A percentile compares a stretch with the other conserved stretches of the same genome.
Evolutionary conservation across 2,888 invertebrate species (phyloP).

Genomic region (Pandemis cinnamomeana): DNA sequence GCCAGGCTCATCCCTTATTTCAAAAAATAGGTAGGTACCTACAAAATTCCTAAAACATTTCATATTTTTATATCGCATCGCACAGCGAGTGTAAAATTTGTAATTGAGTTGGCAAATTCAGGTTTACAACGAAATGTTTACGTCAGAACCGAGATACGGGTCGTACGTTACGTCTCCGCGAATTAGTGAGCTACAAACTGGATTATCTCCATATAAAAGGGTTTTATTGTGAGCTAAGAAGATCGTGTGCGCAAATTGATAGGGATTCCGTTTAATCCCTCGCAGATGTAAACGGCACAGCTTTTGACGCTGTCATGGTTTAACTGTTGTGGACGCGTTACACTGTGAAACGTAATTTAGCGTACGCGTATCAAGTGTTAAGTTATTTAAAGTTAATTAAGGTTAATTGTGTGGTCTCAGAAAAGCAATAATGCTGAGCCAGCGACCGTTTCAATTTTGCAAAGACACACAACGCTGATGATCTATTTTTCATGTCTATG

Average conservation of each 20-base stretch:
- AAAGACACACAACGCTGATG: too few relatives aligned
- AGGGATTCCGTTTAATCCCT: conserved; percentile 38
- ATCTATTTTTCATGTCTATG: too few relatives aligned
- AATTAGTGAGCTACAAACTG: conserved; percentile 63
- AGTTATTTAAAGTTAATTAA: conserved; percentile 5
- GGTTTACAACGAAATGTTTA: conserved; percentile 52
- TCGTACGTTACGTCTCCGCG: conserved; percentile 57
- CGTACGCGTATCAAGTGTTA: not conserved
- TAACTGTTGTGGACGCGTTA: conserved; percentile 15
- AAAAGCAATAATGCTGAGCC: too few relatives aligned
- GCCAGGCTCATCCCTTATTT: conserved; percentile 6
- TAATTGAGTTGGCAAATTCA: conserved; percentile 57
- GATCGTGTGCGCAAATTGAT: conserved; percentile 56
- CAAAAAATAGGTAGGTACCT: conserved; percentile 1
- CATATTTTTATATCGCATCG: conserved; percentile 18
- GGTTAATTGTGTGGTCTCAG: not conserved
- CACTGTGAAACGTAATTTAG: conserved; percentile 4
- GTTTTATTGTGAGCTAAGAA: conserved; percentile 63
- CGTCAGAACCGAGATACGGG: conserved; percentile 65
- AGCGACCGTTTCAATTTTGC: too few relatives aligned
- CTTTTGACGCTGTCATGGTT: conserved; percentile 37
- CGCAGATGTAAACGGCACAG: conserved; percentile 42
- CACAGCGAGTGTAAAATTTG: conserved; percentile 37
- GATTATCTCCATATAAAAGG: conserved; percentile 63
- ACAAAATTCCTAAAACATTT: conserved; percentile 24